Conservation (phyloP, 1,140 invertebrate species). For the Neotoxoptera formosana region DNA sequence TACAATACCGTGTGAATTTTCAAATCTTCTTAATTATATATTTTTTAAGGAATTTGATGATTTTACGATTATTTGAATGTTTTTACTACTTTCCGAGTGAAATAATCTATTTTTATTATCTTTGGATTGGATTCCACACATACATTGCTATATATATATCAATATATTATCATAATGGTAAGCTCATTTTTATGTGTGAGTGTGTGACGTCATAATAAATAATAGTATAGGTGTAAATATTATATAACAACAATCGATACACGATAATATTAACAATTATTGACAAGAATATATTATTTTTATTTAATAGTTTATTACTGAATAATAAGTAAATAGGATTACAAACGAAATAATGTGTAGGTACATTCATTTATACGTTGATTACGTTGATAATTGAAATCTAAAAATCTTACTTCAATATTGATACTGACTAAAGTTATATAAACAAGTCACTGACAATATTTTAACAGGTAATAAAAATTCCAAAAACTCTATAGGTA, state of each 20-base stretch:
- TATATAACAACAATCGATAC: background rate
- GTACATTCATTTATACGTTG: background rate
- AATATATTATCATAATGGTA: background rate
- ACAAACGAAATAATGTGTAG: background rate
- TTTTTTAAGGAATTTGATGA: background rate
- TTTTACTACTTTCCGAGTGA: background rate
- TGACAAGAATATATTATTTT: background rate
- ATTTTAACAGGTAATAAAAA: background rate
- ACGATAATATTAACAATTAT: background rate
- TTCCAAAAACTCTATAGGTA: background rate
- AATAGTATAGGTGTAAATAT: background rate
- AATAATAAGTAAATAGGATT: background rate
- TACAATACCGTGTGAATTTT: conserved; percentile 19
- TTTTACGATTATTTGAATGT: background rate
- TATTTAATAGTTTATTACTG: too few species aligned
- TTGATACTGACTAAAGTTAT: background rate
- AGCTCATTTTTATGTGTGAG: background rate
- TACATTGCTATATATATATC: background rate
- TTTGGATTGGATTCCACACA: background rate
- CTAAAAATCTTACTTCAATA: background rate
- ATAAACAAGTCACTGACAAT: too few species aligned
- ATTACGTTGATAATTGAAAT: background rate
- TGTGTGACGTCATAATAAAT: background rate
- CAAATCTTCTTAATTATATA: background rate
- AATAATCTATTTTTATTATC: background rate